These are phyloP conservation scores for Sigmodon hispidus DNA, from an alignment of 2,113 vertebrate species.

Conservation along the genomic window DNA sequence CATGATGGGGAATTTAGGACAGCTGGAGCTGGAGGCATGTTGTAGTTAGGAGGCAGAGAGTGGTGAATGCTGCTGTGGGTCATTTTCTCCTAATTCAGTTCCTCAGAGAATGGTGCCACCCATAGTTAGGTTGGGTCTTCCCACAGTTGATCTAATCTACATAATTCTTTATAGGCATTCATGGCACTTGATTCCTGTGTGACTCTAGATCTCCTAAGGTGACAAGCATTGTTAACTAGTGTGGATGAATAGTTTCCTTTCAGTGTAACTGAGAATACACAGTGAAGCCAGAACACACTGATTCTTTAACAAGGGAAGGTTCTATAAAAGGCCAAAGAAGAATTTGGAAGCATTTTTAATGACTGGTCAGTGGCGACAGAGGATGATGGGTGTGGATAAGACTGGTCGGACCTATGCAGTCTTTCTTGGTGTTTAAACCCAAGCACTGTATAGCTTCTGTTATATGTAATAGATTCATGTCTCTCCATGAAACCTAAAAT, in stretches of 20 bases:
- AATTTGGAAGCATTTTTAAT: background rate
- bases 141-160: background rate
- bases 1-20: background rate
- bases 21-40: background rate
- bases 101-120: background rate
- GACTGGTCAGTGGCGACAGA: background rate
- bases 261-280: background rate
- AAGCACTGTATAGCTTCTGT: background rate
- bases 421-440: background rate
- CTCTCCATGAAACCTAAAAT: background rate
- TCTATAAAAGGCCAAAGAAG: background rate
- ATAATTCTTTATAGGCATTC: background rate
- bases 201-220: background rate
- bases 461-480: background rate
- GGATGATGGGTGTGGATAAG: background rate
- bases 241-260: background rate
- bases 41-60: background rate
- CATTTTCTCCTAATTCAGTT: background rate
- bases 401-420: background rate
- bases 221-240: background rate
- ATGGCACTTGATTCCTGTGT: too few species aligned
- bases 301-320: background rate
- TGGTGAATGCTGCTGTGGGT: too few species aligned
- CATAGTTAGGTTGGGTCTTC: background rate
- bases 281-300: background rate